These are phyloP conservation scores for Sapajus apella DNA, from an alignment of 2,113 vertebrate genomes.

Conservation along the genomic window DNA sequence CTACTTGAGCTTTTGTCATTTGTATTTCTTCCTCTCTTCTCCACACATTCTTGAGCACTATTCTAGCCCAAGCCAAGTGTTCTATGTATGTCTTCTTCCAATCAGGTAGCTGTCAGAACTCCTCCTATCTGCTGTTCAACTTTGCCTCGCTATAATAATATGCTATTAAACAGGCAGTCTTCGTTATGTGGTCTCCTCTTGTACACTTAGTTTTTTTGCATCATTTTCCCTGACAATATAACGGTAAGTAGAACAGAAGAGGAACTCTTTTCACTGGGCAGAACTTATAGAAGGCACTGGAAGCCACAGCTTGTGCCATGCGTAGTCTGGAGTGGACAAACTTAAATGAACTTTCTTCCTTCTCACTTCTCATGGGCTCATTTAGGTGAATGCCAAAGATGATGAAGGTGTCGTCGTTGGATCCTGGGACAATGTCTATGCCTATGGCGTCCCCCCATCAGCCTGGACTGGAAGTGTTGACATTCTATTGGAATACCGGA, in stretches of 20 bases:
- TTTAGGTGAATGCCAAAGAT: slow-evolving; percentile 93
- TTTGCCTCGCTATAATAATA: neutral
- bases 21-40: neutral
- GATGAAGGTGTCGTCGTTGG: slow-evolving; percentile 94
- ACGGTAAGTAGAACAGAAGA: neutral
- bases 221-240: neutral
- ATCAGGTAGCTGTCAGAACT: neutral
- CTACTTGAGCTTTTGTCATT: neutral
- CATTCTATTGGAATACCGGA: slow-evolving; percentile 91
- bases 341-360: neutral
- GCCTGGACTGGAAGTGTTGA: slow-evolving; percentile 97
- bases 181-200: neutral
- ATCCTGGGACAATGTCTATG: slow-evolving; percentile 93
- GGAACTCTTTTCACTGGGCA: neutral
- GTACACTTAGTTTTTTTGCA: neutral
- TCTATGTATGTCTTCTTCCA: neutral
- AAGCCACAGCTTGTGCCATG: neutral
- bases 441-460: slow-evolving; percentile 92
- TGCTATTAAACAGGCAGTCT: neutral
- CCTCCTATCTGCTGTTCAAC: neutral
- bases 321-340: neutral
- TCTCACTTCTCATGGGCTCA: neutral
- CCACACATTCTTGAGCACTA: neutral
- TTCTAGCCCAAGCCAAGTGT: neutral
- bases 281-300: neutral